Evolutionary conservation across 2,113 vertebrate species (phyloP).

Genomic region (Nerophis lumbriciformis): DNA sequence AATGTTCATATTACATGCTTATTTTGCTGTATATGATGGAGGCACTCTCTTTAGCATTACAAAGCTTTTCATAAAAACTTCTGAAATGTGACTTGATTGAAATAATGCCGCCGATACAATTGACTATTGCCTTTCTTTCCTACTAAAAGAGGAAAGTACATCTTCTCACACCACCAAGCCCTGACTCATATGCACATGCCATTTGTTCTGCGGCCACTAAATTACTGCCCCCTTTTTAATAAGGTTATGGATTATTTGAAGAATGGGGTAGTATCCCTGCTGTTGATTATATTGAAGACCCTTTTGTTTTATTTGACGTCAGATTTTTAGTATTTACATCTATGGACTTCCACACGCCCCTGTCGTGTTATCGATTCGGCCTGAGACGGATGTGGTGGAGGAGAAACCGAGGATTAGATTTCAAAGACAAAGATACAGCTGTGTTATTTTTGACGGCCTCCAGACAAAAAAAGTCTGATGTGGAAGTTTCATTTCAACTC

Average conservation of each 20-base stretch:
- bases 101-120: neutral
- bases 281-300: conserved; percentile 67
- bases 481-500: too few species aligned
- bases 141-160: neutral
- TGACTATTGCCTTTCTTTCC: neutral
- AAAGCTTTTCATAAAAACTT: neutral
- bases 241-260: conserved; percentile 67
- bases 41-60: neutral
- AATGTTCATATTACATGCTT: too few species aligned
- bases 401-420: neutral
- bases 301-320: conserved; percentile 70
- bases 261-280: conserved; percentile 32
- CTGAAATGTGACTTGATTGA: neutral
- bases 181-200: conserved; percentile 55
- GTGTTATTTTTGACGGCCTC: too few species aligned
- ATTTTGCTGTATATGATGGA: too few species aligned
- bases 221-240: conserved; percentile 65
- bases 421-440: too few species aligned
- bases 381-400: conserved; percentile 47
- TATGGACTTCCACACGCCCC: conserved; percentile 39
- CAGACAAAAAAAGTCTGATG: too few species aligned
- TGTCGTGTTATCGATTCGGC: conserved; percentile 63
- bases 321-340: conserved; percentile 70
- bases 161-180: conserved; percentile 24
- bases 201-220: conserved; percentile 28